phyloP scores from a whole-genome alignment of 2,797 vertebrate genomes.

The Scleropages formosus region DNA sequence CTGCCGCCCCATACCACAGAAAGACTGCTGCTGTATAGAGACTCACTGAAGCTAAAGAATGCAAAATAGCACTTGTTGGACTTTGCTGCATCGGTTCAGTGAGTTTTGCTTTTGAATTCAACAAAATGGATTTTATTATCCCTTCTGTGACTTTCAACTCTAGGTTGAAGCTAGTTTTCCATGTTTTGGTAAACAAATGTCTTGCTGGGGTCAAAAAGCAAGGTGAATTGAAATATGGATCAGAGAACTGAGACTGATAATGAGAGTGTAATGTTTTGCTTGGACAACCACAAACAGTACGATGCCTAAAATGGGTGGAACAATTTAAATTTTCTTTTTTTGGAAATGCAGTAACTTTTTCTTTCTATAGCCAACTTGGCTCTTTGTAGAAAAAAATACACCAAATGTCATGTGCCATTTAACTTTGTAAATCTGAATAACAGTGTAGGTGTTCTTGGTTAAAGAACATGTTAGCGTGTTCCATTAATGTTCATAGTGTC shows the following conservation, averaged over 20 bases:
- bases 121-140: too few species aligned
- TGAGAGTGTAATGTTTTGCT: not conserved
- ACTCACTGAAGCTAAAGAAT: constrained; percentile 48
- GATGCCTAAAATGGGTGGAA: too few species aligned
- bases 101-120: not conserved
- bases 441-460: too few species aligned
- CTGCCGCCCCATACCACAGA: constrained; percentile 68
- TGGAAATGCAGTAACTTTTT: not conserved
- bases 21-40: constrained; percentile 68
- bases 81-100: not conserved
- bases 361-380: not conserved
- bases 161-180: not conserved
- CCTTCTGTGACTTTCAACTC: not conserved
- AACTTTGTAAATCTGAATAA: constrained; percentile 11
- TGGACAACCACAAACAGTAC: not conserved
- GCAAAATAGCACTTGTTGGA: constrained; percentile 37
- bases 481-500: not conserved
- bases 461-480: too few species aligned
- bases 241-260: not conserved
- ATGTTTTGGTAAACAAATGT: not conserved
- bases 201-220: not conserved
- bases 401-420: constrained; percentile 3
- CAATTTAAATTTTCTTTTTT: not conserved
- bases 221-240: not conserved
- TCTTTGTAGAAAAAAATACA: constrained; percentile 7